Base-by-base conservation (phyloP, 2,797 vertebrate species). In the Enteromius afrohamiltoni region DNA sequence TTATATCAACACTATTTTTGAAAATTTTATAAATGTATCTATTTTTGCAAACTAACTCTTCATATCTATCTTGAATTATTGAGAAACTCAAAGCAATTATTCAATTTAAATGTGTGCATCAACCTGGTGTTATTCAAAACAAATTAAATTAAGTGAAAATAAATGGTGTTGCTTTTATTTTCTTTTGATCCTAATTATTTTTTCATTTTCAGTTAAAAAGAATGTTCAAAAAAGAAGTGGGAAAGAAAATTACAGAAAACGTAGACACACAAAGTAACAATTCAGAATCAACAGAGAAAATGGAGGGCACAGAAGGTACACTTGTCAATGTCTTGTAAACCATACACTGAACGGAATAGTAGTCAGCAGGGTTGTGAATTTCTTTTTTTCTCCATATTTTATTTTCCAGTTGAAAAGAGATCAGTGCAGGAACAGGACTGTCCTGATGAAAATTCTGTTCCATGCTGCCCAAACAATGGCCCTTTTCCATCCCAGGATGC, bases 171-270 rank as follows among this genome's bases (percentile, higher is more conserved):
- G 0, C 5, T 6, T 16, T 76, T 58, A 6, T 42, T 26, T 21
- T 4, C 17, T 45, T 60, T 42, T 60, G 14, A 58, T 23, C 3
- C 23, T 51, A 21, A 71, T 19, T 51, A 26, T 29, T 58, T 47
- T 65, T 17, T 84, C 1, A 65, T 9, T 55, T 86, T 42, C 89
- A 98, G 97, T 93, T 98, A 83, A 98, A 98, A 88, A 93, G 96
- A 81, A 94, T 99, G 83, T 93, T 97, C 91, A 97, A 97, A 93
- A 98, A 97, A 90, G 96, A 98, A 85, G 93, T 93, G 0, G 96
- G 96, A 82, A 96, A 96, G 93, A 98, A 97, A 93, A 94, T 93
- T 85, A 91, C 94, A 0, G 97, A 97, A 80, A 94, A 94, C 1
- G 80, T 93, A 0, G 96, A 97, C 4, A 78, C 93, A 51, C 96